Evolutionary conservation across 2,113 vertebrate genomes (phyloP).

Genomic region (Scytalopus superciliaris): DNA sequence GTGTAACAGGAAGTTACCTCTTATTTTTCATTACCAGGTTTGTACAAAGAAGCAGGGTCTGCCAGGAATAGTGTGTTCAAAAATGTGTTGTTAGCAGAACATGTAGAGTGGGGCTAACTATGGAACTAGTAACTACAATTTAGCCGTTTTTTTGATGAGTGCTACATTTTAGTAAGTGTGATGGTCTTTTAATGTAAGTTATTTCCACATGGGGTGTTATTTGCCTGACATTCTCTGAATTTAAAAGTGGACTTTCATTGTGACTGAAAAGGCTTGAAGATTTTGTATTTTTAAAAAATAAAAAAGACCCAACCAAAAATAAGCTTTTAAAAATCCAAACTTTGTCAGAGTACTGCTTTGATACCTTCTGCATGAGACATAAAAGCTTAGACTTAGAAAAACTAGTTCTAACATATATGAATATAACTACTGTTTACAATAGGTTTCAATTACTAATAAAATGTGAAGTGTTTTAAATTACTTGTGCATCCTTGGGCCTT

Average conservation of each 20-base stretch:
- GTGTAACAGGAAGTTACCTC: not conserved
- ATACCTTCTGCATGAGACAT: not conserved
- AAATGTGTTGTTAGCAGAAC: not conserved
- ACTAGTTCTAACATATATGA: not conserved
- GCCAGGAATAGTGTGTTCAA: not conserved
- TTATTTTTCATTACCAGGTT: not conserved
- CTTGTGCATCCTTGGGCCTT: not conserved
- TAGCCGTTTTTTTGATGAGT: not conserved
- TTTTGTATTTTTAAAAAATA: not conserved
- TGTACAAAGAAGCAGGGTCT: not conserved
- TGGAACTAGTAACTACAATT: not conserved
- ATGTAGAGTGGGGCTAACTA: not conserved
- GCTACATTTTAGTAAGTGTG: not conserved
- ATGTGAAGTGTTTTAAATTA: not conserved
- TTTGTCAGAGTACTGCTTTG: not conserved
- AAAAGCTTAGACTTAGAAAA: not conserved
- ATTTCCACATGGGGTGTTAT: not conserved
- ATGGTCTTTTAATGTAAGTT: not conserved
- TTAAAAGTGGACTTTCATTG: not conserved
- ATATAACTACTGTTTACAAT: not conserved
- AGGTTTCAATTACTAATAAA: not conserved
- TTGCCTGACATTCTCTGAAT: not conserved
- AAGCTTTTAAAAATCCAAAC: not conserved
- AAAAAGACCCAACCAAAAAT: not conserved
- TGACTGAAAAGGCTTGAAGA: not conserved